phyloP scores from a whole-genome alignment of 2,888 invertebrate species.

The Eupeodes luniger region DNA sequence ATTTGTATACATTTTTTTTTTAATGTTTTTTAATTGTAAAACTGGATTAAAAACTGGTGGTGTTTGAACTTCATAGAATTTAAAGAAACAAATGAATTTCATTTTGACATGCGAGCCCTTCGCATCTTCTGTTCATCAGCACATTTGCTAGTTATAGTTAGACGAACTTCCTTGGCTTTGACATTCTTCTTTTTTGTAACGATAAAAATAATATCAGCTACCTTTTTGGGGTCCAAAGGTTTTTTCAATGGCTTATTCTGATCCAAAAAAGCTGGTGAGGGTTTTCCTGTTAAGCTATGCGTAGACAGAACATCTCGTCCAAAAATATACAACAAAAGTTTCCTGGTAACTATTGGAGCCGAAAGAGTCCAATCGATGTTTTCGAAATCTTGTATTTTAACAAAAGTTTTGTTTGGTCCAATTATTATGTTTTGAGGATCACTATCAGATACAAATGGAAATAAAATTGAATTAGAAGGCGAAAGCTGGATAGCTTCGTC shows the following conservation, averaged over 20 bases:
- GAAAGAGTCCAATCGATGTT: constrained; percentile 76
- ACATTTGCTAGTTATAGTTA: constrained; percentile 87
- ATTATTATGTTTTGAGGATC: constrained; percentile 2
- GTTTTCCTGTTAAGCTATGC: constrained; percentile 86
- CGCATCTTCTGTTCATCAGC: constrained; percentile 87
- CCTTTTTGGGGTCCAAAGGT: constrained; percentile 84
- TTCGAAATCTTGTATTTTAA: background rate
- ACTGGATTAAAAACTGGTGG: constrained; percentile 5
- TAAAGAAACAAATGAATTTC: background rate
- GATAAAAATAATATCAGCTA: constrained; percentile 85
- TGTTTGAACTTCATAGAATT: background rate
- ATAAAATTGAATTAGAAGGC: background rate
- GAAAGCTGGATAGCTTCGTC: background rate
- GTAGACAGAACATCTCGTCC: constrained; percentile 86
- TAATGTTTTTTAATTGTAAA: background rate
- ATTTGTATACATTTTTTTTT: background rate
- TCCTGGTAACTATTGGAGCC: constrained; percentile 85
- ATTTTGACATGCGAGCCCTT: constrained; percentile 80
- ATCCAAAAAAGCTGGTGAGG: constrained; percentile 84
- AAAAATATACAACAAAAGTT: constrained; percentile 86
- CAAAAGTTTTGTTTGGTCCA: background rate
- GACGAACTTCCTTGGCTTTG: constrained; percentile 86
- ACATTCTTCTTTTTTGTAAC: constrained; percentile 85
- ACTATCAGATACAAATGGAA: background rate
- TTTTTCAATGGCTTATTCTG: constrained; percentile 80